Base-by-base conservation (phyloP, 2,797 vertebrate species). In the Coregonus sp. region DNA sequence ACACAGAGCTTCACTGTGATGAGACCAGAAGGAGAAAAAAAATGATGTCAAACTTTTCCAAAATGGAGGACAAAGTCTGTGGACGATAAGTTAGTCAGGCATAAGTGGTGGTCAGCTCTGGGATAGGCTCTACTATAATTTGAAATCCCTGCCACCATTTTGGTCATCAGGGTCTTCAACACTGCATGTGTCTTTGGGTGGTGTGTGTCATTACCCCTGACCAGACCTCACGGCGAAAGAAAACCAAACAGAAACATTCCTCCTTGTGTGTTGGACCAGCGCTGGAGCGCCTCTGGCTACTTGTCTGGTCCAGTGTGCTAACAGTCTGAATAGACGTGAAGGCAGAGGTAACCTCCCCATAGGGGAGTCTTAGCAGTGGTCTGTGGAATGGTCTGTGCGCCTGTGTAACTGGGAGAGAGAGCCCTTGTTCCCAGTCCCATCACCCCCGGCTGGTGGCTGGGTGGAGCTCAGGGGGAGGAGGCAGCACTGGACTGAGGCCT, bases 241-340 rank as follows among this genome's bases (percentile, higher is more conserved):
- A 78, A 73, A 33, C 76, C 12, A 76, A 77, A 73, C 78, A 84
- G 77, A 66, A 72, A 74, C 79, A 68, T 73, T 77, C 83, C 76
- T 66, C 15, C 40, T 56, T 75, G 72, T 67, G 86, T 90, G 89
- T 84, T 84, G 87, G 82, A 90, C 87, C 87, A 89, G 88, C 86
- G 92, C 92, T 92, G 89, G 90, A 88, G 87, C 87, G 80, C 37
- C 14, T 15, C 29, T 29, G 15, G 51, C 71, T 56, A 20, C 14
- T 29, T 2, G 51, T 9, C 29, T 67, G 12, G 25, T 74, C 6
- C 16, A 5, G 56, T 40, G 51, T 77, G 35, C 82, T 89, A 92
- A 92, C 92, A 93, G 93, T 94, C 93, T 90, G 87, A 86, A 83
- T 77, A 85, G 77, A 91, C 74, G 86, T 89, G 81, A 93, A 93